Evolutionary conservation across 1,140 invertebrate genomes (phyloP).

Genomic region (Eriocheir sinensis): DNA sequence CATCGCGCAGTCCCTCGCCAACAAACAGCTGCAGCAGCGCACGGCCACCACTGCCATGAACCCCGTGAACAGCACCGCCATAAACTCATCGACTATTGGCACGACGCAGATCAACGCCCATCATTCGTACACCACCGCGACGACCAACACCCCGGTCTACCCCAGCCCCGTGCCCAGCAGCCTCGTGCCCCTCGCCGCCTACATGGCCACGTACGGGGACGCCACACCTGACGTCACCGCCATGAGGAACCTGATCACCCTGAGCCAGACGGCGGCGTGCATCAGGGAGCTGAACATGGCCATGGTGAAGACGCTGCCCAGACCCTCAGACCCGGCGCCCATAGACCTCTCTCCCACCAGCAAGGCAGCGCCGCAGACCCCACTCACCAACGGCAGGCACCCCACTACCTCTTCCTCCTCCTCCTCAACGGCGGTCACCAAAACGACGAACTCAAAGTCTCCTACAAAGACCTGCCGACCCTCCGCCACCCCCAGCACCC

Average conservation of each 20-base stretch:
- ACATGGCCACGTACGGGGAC: slow-evolving; percentile 70
- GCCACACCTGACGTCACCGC: slow-evolving; percentile 53
- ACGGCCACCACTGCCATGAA: slow-evolving; percentile 27
- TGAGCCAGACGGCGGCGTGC: slow-evolving; percentile 67
- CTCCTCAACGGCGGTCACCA: neutral
- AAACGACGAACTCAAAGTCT: slow-evolving; percentile 2
- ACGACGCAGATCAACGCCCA: slow-evolving; percentile 36
- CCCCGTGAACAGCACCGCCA: neutral
- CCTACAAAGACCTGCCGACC: slow-evolving; percentile 33
- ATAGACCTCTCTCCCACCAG: slow-evolving; percentile 70
- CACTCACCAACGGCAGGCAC: slow-evolving; percentile 60
- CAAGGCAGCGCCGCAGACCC: slow-evolving; percentile 62
- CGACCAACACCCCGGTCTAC: slow-evolving; percentile 1
- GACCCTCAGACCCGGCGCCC: slow-evolving; percentile 48
- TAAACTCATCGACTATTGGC: neutral
- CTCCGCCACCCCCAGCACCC: neutral
- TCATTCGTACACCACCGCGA: slow-evolving; percentile 13
- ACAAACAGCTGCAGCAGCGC: slow-evolving; percentile 77
- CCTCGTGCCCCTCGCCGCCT: slow-evolving; percentile 53
- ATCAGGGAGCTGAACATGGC: slow-evolving; percentile 65
- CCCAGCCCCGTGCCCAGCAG: slow-evolving; percentile 30
- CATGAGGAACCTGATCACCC: slow-evolving; percentile 71
- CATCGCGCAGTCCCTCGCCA: slow-evolving; percentile 80
- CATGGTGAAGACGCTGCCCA: slow-evolving; percentile 60
- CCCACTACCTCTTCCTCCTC: slow-evolving; percentile 15